Evolutionary conservation across 1,140 invertebrate species (phyloP).

Genomic region (Cardiocondyla obscurior): DNA sequence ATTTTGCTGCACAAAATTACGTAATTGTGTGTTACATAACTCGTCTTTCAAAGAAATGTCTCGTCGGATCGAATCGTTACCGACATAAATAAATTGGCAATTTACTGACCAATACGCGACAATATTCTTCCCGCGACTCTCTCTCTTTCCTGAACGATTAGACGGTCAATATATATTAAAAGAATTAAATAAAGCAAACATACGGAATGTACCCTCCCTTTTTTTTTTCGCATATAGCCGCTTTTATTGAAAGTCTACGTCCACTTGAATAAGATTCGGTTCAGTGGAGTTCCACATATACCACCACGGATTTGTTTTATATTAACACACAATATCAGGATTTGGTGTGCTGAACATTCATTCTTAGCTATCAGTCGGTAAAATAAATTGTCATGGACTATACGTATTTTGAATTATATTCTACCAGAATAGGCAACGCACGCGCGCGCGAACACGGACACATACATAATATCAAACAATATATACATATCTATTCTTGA

Average conservation of each 20-base stretch:
- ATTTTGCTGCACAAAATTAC: neutral
- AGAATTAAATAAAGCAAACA: slow-evolving; percentile 37
- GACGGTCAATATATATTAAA: slow-evolving; percentile 36
- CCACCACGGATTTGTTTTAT: slow-evolving; percentile 50
- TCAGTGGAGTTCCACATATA: slow-evolving; percentile 30
- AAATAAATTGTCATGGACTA: slow-evolving; percentile 56
- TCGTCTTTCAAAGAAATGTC: neutral
- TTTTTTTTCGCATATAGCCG: slow-evolving; percentile 21
- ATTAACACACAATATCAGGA: slow-evolving; percentile 54
- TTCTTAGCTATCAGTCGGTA: slow-evolving; percentile 51
- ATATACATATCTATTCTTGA: slow-evolving; percentile 35
- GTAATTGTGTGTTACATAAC: neutral
- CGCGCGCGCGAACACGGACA: too few species aligned
- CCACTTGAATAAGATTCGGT: slow-evolving; percentile 50
- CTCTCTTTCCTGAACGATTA: slow-evolving; percentile 10
- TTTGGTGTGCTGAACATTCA: slow-evolving; percentile 53
- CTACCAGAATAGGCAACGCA: slow-evolving; percentile 39
- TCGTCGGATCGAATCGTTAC: neutral
- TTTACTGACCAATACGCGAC: neutral
- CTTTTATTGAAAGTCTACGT: slow-evolving; percentile 40
- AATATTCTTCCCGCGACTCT: neutral
- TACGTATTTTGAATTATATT: slow-evolving; percentile 58
- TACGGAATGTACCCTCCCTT: slow-evolving; percentile 13
- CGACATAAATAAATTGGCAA: slow-evolving; percentile 6
- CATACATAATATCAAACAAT: neutral